A percentile compares a stretch with the other conserved stretches of the same genome.
These are phyloP conservation scores for Cylindroiulus punctatus DNA, from an alignment of 2,888 invertebrate species.

Conservation along the genomic window DNA sequence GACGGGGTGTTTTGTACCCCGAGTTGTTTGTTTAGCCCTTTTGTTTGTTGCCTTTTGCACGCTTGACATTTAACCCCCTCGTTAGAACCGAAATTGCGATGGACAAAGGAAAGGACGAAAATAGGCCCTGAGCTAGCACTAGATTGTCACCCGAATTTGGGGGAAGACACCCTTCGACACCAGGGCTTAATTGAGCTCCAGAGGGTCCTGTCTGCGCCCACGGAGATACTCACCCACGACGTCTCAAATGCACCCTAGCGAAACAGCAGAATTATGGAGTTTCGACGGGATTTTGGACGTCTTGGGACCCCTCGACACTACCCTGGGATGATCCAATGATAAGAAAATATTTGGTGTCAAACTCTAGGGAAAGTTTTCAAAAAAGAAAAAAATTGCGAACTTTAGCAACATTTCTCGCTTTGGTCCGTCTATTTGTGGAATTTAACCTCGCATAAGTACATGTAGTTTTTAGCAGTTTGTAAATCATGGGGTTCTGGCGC, in stretches of 20 bases:
- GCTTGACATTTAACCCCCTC: slow-evolving; percentile 11
- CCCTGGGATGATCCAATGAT: neutral
- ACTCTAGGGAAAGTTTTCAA: neutral
- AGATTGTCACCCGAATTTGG: neutral
- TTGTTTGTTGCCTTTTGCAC: neutral
- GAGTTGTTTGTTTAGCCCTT: neutral
- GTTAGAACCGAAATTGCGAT: neutral
- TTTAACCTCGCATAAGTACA: neutral
- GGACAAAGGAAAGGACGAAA: slow-evolving; percentile 1
- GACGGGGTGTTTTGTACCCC: neutral
- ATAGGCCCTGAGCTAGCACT: neutral
- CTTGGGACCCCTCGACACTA: neutral
- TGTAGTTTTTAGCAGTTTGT: neutral
- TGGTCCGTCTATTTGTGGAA: slow-evolving; percentile 17
- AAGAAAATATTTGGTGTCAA: neutral
- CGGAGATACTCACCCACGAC: neutral
- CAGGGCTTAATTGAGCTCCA: neutral
- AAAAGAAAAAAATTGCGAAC: neutral
- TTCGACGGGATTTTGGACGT: neutral
- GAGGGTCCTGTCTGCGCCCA: neutral
- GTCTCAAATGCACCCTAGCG: neutral
- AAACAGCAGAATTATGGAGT: slow-evolving; percentile 2
- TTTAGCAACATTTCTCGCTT: neutral
- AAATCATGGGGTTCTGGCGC: neutral
- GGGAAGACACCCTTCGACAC: slow-evolving; percentile 1